Conservation (phyloP, 2,888 invertebrate genomes). For the Lycocerus yunnanus region DNA sequence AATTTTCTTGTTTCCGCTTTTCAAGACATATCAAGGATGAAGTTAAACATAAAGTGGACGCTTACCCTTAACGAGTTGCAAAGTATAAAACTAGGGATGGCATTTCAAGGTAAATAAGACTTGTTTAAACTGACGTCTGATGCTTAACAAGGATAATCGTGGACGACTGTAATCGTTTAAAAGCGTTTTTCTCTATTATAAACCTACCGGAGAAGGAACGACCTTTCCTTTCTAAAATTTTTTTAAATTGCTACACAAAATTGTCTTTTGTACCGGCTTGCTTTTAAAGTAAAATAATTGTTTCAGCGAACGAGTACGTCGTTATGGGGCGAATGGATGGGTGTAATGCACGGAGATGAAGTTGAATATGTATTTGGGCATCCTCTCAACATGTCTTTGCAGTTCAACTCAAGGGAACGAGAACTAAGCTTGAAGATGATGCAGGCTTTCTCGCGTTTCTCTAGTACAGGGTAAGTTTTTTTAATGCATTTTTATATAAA, state of each 20-base stretch:
- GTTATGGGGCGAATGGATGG: conserved; percentile 99
- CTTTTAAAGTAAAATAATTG: conserved; percentile 11
- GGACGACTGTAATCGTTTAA: conserved; percentile 4
- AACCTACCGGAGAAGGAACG: not conserved
- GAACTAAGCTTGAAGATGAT: conserved; percentile 91
- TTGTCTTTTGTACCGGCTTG: not conserved
- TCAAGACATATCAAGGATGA: conserved; percentile 7
- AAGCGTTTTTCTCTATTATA: conserved; percentile 1
- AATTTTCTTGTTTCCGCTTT: conserved; percentile 17
- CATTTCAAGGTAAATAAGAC: conserved; percentile 20
- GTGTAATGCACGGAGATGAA: conserved; percentile 97
- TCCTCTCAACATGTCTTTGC: conserved; percentile 85
- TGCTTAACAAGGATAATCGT: conserved; percentile 8
- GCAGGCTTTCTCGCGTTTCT: conserved; percentile 91
- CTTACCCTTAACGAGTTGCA: conserved; percentile 14
- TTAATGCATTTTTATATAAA: conserved; percentile 13
- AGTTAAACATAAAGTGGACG: conserved; percentile 17
- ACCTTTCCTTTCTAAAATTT: not conserved
- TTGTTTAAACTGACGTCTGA: conserved; percentile 18
- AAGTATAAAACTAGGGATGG: conserved; percentile 17
- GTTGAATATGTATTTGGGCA: conserved; percentile 97
- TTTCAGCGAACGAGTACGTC: conserved; percentile 88
- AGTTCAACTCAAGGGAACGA: conserved; percentile 84
- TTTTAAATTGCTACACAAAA: not conserved
- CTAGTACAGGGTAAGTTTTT: conserved; percentile 83